phyloP scores from a whole-genome alignment of 2,113 vertebrate species.

The cattle (Bos taurus) region DNA sequence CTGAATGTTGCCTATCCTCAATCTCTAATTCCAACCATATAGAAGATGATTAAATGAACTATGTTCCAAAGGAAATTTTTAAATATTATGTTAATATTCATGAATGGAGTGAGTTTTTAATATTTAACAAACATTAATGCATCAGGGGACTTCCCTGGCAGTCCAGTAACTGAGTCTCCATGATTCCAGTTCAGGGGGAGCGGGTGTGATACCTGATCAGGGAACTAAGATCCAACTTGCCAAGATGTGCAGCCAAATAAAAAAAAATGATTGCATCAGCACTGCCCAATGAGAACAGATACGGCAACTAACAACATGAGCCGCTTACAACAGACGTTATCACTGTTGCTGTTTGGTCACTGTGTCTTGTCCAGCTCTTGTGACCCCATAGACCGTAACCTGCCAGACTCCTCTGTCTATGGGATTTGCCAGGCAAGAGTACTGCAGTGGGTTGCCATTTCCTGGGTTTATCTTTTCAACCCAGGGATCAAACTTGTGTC shows the following conservation, averaged over 20 bases:
- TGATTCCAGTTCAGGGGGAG: neutral
- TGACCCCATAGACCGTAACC: neutral
- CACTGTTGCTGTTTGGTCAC: neutral
- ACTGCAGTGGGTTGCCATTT: neutral
- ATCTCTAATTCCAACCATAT: neutral
- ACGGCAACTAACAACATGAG: neutral
- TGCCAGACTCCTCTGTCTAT: neutral
- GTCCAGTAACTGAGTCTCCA: neutral
- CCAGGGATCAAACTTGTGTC: neutral
- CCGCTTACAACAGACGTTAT: neutral
- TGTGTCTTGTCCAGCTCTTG: neutral
- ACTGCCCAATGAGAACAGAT: neutral
- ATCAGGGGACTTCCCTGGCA: neutral
- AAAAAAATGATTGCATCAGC: neutral
- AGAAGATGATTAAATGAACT: neutral
- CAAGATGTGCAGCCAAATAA: neutral
- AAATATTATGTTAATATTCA: neutral
- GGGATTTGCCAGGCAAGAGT: neutral
- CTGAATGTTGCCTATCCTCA: neutral
- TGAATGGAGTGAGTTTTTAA: neutral
- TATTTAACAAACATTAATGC: neutral
- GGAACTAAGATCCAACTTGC: neutral
- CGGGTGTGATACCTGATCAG: neutral
- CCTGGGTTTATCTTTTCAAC: neutral
- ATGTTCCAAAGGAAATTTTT: neutral